Conservation (phyloP, 2,113 vertebrate genomes). For the Pogonocichla stellata region DNA sequence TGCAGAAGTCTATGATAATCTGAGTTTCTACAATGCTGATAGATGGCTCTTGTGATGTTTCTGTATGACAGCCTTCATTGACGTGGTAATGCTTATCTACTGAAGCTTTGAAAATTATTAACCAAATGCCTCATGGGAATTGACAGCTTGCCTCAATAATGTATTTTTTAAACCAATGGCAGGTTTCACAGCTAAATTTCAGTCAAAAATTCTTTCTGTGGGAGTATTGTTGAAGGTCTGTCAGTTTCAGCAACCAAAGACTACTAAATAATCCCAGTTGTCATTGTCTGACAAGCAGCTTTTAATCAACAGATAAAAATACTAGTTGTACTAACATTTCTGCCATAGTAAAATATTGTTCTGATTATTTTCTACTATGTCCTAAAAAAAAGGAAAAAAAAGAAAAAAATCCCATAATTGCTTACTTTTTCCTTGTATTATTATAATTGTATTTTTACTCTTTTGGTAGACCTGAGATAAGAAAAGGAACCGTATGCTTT, state of each 20-base stretch:
- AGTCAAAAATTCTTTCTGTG: not conserved
- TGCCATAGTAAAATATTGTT: not conserved
- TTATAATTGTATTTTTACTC: not conserved
- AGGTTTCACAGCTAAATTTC: not conserved
- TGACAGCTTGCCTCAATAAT: not conserved
- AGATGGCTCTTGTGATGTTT: not conserved
- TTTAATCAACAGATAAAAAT: not conserved
- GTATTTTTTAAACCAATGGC: not conserved
- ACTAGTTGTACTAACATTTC: not conserved
- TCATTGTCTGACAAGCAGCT: not conserved
- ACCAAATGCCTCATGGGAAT: not conserved
- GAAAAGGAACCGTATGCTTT: not conserved
- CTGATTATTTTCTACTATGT: not conserved
- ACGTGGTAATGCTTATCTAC: not conserved
- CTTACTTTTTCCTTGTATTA: not conserved
- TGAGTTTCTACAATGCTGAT: not conserved
- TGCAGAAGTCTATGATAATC: not conserved
- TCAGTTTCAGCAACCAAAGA: not conserved
- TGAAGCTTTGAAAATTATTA: not conserved
- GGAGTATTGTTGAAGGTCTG: not conserved
- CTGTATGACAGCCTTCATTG: not conserved
- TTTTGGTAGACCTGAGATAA: not conserved
- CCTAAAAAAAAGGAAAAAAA: not conserved
- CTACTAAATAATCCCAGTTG: not conserved
- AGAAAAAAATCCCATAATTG: rapidly evolving